A percentile compares a stretch with the other conserved stretches of the same genome.
Conservation (phyloP, 2,113 vertebrate genomes). For the Mustelus asterias region DNA sequence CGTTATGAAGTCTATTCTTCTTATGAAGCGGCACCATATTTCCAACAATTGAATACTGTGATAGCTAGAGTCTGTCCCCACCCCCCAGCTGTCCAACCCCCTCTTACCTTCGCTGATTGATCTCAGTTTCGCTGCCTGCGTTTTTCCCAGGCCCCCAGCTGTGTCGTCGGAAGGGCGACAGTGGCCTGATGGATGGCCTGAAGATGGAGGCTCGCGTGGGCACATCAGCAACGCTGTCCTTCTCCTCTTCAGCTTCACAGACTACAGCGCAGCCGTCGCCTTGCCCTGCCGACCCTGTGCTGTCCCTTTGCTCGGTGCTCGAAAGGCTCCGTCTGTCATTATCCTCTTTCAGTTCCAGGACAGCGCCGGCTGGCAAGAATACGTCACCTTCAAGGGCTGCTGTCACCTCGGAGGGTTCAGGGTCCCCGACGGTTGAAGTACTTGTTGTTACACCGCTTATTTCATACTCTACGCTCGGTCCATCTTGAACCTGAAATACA, state of each 20-base stretch:
- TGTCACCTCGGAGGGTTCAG: neutral
- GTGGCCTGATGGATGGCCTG: slow-evolving; percentile 64
- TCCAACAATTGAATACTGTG: neutral
- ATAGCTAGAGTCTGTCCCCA: neutral
- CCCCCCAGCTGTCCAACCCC: too few species aligned
- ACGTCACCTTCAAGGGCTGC: neutral
- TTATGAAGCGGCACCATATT: neutral
- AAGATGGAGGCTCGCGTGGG: slow-evolving; percentile 58
- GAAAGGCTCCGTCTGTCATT: neutral
- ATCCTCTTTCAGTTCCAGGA: neutral
- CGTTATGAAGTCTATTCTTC: neutral
- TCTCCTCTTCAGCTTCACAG: slow-evolving; percentile 70
- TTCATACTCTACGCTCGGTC: neutral
- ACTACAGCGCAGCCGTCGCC: neutral
- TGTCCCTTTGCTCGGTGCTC: neutral
- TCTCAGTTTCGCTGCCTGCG: slow-evolving; percentile 67
- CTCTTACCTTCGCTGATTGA: slow-evolving; percentile 86
- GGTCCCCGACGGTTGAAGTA: neutral
- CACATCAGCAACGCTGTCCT: slow-evolving; percentile 80
- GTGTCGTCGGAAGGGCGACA: slow-evolving; percentile 86
- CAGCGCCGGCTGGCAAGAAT: neutral
- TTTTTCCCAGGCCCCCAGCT: slow-evolving; percentile 95
- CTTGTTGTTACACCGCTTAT: slow-evolving; percentile 2
- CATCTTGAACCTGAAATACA: neutral
- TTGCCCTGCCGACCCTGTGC: neutral